Base-by-base conservation (phyloP, 1,140 invertebrate genomes). In the Tribolium castaneum region DNA sequence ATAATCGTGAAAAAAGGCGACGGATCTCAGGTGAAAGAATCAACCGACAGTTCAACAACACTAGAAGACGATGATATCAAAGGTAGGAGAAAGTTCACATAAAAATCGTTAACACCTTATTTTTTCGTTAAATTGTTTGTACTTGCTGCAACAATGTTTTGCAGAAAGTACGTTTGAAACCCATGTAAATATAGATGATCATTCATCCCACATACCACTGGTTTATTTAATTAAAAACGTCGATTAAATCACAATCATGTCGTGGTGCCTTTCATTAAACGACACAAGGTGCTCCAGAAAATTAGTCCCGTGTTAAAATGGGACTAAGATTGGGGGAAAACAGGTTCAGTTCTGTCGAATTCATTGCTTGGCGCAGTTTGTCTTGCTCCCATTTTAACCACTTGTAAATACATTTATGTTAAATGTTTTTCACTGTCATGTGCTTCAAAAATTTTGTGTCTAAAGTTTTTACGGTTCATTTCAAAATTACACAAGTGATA, bases 21-120 rank as follows among this genome's bases (percentile, higher is more conserved):
- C 84, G 96, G 96, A 79, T 97, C 95, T 77, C 96, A 97, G 89
- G 96, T 98, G 12, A 98, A 98, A 87, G 96, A 98, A 88, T 97
- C 96, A 16, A 97, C 96, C 34, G 96, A 98, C 86, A 95, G 93
- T 86, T 97, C 94, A 85, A 97, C 95, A 85, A 98, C 96, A 78
- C 92, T 96, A 72, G 91, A 97, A 88, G 96, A 98, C 87, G 96
- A 98, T 86, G 96, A 97, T 86, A 91, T 92, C 82, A 95, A 95
- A 93, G 94, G 94, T 95, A 92, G 90, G 89, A 85, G n/a, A 0
- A 59, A 7, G 6, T 30, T 30, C 25, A 62, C 56, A 62, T 6
- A 30, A 30, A 0, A 1, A 45, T 71, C 16, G 12, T 71, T 45
- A 10, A 71, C 49, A 19, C 13, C 9, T 30, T 30, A 14, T 34